Evolutionary conservation across 2,888 invertebrate species (phyloP).

Genomic region (Ormia ochracea): DNA sequence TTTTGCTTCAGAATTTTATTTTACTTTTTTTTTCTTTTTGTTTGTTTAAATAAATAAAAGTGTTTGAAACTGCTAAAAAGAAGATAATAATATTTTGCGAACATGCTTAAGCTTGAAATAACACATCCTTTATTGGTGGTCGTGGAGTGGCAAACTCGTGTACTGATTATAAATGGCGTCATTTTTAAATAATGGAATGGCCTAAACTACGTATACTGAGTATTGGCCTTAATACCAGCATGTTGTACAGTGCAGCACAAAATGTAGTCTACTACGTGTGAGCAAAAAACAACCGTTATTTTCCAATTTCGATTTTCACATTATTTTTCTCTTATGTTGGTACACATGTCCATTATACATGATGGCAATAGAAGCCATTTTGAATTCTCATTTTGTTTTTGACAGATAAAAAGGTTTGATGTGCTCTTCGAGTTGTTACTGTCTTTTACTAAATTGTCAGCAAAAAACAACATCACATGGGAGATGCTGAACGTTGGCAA

Average conservation of each 20-base stretch:
- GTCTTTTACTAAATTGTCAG: too few species aligned
- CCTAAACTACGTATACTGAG: background rate
- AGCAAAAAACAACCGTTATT: too few species aligned
- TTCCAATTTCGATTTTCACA: too few species aligned
- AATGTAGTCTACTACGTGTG: background rate
- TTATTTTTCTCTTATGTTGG: too few species aligned
- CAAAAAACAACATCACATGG: too few species aligned
- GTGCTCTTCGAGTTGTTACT: too few species aligned
- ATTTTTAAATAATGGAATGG: background rate
- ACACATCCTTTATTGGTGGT: background rate
- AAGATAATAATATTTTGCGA: background rate
- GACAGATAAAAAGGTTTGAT: too few species aligned
- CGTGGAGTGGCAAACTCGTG: background rate
- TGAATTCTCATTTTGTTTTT: too few species aligned
- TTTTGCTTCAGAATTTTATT: conserved; percentile 17
- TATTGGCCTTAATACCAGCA: background rate
- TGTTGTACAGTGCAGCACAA: background rate
- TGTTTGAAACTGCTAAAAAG: background rate
- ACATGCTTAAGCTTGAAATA: background rate
- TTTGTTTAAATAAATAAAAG: background rate
- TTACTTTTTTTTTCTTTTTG: background rate
- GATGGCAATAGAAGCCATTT: too few species aligned
- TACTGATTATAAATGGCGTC: background rate
- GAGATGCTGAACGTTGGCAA: too few species aligned
- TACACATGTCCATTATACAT: too few species aligned